Evolutionary conservation across 2,888 invertebrate genomes (phyloP).

Genomic region (Chrysodeixis includens): DNA sequence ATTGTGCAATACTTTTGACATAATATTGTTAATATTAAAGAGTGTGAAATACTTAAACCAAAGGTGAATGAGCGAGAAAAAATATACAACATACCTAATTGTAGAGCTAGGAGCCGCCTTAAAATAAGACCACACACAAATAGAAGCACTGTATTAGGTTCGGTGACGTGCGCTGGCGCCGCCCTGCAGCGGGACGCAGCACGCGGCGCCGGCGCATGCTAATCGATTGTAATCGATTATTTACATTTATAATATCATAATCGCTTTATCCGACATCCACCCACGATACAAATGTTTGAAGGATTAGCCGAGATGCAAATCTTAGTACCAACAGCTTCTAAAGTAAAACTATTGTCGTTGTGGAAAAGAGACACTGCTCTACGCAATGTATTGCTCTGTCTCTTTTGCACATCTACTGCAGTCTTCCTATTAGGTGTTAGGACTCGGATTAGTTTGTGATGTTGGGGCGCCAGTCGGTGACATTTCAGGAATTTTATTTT

Average conservation of each 20-base stretch:
- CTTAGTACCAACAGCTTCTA: conserved; percentile 12
- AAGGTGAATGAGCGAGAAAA: too few species aligned
- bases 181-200: conserved; percentile 46
- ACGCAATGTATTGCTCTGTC: too few species aligned
- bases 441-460: conserved; percentile 35
- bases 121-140: conserved; percentile 36
- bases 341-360: too few species aligned
- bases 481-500: conserved; percentile 35
- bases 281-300: conserved; percentile 54
- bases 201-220: conserved; percentile 51
- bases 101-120: neutral
- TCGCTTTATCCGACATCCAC: conserved; percentile 53
- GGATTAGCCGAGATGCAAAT: conserved; percentile 49
- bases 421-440: too few species aligned
- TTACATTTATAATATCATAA: conserved; percentile 59
- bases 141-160: conserved; percentile 48
- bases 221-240: conserved; percentile 59
- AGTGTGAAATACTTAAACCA: too few species aligned
- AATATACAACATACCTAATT: too few species aligned
- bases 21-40: too few species aligned
- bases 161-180: conserved; percentile 54
- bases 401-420: too few species aligned
- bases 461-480: conserved; percentile 36
- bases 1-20: too few species aligned
- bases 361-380: too few species aligned